Conservation (phyloP, 2,888 invertebrate species). For the Plutella xylostella region DNA sequence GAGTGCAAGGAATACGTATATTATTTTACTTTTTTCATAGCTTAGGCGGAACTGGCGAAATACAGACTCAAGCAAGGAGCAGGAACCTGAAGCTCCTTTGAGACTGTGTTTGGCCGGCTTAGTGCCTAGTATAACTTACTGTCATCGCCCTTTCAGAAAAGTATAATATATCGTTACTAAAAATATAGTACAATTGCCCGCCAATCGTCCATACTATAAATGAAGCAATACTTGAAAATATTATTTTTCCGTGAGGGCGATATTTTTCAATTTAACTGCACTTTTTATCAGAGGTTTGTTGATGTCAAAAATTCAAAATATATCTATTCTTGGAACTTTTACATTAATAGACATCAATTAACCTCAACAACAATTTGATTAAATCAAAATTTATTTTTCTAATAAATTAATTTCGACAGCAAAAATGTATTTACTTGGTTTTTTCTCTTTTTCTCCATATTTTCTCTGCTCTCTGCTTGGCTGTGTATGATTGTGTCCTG, state of each 20-base stretch:
- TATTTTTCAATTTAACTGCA: slow-evolving; percentile 60
- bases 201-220: no score
- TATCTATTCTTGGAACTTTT: not conserved
- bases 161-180: no score
- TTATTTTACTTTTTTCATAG: slow-evolving; percentile 56
- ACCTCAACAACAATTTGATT: slow-evolving; percentile 24
- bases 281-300: slow-evolving; percentile 34
- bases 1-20: slow-evolving; percentile 31
- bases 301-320: not conserved
- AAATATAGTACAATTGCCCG: no score
- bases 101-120: slow-evolving; percentile 60
- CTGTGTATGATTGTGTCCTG: slow-evolving; percentile 86
- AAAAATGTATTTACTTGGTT: slow-evolving; percentile 78
- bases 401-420: slow-evolving; percentile 63
- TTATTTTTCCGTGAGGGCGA: slow-evolving; percentile 31
- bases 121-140: slow-evolving; percentile 40
- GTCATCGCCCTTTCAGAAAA: slow-evolving; percentile 42
- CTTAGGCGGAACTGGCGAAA: slow-evolving; percentile 64
- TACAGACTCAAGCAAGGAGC: slow-evolving; percentile 32
- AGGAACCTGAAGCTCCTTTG: slow-evolving; percentile 19
- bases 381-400: slow-evolving; percentile 64
- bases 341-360: not conserved
- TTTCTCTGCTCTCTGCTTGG: slow-evolving; percentile 86
- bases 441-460: slow-evolving; percentile 81
- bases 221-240: not conserved